Evolutionary conservation across 2,888 invertebrate genomes (phyloP).

Genomic region (Luffia ferchaultella): DNA sequence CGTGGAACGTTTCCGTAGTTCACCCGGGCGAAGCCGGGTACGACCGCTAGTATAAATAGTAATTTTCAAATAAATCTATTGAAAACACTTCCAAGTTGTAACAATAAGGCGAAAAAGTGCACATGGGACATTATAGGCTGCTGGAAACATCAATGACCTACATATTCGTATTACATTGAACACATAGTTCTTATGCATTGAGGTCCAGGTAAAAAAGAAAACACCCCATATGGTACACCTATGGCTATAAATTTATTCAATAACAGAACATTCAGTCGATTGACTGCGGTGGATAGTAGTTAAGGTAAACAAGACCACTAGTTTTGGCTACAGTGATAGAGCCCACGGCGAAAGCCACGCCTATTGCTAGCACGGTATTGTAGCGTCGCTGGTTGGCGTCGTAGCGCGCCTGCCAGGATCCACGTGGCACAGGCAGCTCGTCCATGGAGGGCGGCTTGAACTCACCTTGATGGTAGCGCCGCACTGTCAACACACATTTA

Average conservation of each 20-base stretch:
- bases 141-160: too few relatives aligned
- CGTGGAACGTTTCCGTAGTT: too few relatives aligned
- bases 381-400: constrained; percentile 72
- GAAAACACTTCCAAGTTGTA: too few relatives aligned
- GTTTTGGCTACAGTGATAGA: constrained; percentile 63
- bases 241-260: neutral
- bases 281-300: constrained; percentile 69
- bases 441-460: constrained; percentile 70
- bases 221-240: neutral
- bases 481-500: constrained; percentile 22
- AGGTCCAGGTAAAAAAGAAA: neutral
- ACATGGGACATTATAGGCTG: too few relatives aligned
- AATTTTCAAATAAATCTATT: too few relatives aligned
- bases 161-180: too few relatives aligned
- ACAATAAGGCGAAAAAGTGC: too few relatives aligned
- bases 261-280: constrained; percentile 50
- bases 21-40: too few relatives aligned
- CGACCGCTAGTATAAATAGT: too few relatives aligned
- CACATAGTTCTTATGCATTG: too few relatives aligned
- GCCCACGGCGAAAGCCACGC: constrained; percentile 55
- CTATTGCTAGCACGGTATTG: constrained; percentile 70
- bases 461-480: constrained; percentile 41
- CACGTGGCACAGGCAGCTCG: constrained; percentile 79
- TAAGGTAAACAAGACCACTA: constrained; percentile 69
- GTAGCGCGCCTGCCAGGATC: constrained; percentile 78